Base-by-base conservation (phyloP, 1,140 invertebrate genomes). In the Samia ricini region DNA sequence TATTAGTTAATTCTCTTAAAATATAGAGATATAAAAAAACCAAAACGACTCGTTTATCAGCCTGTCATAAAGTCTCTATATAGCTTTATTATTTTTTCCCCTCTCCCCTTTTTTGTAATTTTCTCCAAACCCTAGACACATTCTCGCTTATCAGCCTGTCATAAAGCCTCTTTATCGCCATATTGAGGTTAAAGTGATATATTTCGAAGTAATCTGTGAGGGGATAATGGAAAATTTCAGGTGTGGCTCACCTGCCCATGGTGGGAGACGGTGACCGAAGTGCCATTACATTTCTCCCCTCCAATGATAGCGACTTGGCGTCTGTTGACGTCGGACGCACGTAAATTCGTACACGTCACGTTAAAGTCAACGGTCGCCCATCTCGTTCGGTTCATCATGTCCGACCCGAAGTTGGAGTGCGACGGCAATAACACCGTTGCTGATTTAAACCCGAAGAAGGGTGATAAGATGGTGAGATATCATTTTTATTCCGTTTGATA, bases 291-390 rank as follows among this genome's bases (percentile, higher is more conserved):
- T 72, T 98, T 98, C 87, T 92, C 94, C 2, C 94, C 96, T 6
- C 97, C 97, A 1, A 94, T 98, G 76, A 93, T 93, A 69, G 93
- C 95, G 0, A 92, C 92, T 7, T 95, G 96, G 91, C 94, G 95
- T 64, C 90, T 98, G 2, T 94, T 97, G 61, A 97, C 97, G 0
- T 95, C 95, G 7, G 94, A 95, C 64, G 93, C 94, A 20, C 93
- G 95, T 71, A 97, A 97, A 89, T 97, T 96, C 74, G 74, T 97
- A 4, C 94, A 97, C 83, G 93, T 97, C 12, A 93, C 94, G 1
- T 92, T 98, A 5, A 94, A 93, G 63, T 95, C 95, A 8, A 90
- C 94, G 0, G 92, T 94, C 21, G 90, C 85, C 19, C 91, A 94
- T 64, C 74, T 92, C 10, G 79, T 95, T 36, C 88, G 92, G 62